These are phyloP conservation scores for Spilarctia lutea DNA, from an alignment of 2,888 invertebrate genomes.

Conservation along the genomic window DNA sequence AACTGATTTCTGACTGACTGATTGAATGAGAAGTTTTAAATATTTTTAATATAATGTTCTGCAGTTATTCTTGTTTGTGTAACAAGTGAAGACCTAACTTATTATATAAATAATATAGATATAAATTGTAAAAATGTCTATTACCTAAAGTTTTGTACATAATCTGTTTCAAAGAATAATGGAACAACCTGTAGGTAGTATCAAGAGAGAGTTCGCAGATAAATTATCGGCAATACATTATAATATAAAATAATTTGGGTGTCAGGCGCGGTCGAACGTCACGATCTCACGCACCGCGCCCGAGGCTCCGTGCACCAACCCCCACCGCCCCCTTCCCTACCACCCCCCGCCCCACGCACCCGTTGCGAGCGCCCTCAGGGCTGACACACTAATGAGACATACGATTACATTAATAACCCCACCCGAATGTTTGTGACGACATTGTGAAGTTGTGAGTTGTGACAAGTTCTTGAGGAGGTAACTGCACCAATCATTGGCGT, in stretches of 20 bases:
- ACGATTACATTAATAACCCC: constrained; percentile 37
- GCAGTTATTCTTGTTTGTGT: no score
- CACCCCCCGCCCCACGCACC: constrained; percentile 31
- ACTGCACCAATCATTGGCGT: constrained; percentile 21
- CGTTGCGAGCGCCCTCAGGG: constrained; percentile 39
- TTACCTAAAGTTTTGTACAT: not conserved
- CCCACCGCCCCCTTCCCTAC: constrained; percentile 34
- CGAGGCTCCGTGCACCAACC: constrained; percentile 16
- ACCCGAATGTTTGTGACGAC: constrained; percentile 27
- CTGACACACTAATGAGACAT: constrained; percentile 46
- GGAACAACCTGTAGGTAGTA: constrained; percentile 20
- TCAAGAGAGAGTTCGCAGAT: constrained; percentile 13
- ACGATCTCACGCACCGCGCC: constrained; percentile 70
- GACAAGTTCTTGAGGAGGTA: constrained; percentile 17
- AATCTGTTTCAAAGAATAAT: not conserved
- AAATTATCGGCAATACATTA: constrained; percentile 73
- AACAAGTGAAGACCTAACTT: not conserved
- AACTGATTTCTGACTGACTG: no score
- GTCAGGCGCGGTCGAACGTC: constrained; percentile 68
- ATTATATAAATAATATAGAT: not conserved
- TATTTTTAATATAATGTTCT: no score
- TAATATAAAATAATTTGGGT: constrained; percentile 76
- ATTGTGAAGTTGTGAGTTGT: constrained; percentile 18
- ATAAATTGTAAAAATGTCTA: not conserved
- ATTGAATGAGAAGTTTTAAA: no score